These are phyloP conservation scores for Ornithoptera alexandrae DNA, from an alignment of 2,888 invertebrate species.

Conservation along the genomic window DNA sequence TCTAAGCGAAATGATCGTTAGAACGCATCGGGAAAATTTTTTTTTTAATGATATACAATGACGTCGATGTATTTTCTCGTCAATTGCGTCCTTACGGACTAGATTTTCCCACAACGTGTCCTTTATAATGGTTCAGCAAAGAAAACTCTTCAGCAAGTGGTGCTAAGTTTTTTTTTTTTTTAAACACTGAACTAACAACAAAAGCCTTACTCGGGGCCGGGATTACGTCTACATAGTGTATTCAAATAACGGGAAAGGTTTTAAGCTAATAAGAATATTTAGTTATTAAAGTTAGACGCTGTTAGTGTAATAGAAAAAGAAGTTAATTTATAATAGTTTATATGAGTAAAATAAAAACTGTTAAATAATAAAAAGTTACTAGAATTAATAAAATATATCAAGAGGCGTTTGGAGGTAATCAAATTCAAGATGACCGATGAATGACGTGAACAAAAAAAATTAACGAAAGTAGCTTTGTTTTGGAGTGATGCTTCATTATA, in stretches of 20 bases:
- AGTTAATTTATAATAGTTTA: constrained; percentile 33
- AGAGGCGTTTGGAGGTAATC: constrained; percentile 29
- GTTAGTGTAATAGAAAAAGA: constrained; percentile 56
- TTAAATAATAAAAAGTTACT: constrained; percentile 8
- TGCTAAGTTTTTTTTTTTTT: constrained; percentile 30
- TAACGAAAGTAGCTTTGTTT: constrained; percentile 41
- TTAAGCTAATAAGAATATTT: constrained; percentile 16
- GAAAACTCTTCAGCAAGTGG: constrained; percentile 43
- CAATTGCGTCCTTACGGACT: constrained; percentile 43
- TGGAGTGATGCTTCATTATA: constrained; percentile 63
- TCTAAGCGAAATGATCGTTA: constrained; percentile 63
- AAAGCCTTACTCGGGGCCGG: constrained; percentile 19
- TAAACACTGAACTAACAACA: constrained; percentile 28
- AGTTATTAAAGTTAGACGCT: constrained; percentile 46
- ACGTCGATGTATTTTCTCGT: constrained; percentile 32
- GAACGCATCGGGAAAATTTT: constrained; percentile 61
- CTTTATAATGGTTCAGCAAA: constrained; percentile 56
- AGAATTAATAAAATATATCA: constrained; percentile 28
- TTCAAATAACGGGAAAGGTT: constrained; percentile 1
- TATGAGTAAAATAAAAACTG: constrained; percentile 38
- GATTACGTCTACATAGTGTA: constrained; percentile 15
- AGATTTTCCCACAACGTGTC: constrained; percentile 61
- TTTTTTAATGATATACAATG: constrained; percentile 38
- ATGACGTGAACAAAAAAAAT: constrained; percentile 25
- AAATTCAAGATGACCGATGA: constrained; percentile 28